phyloP scores from a whole-genome alignment of 1,140 invertebrate species.

The Zaprionus ornatus region DNA sequence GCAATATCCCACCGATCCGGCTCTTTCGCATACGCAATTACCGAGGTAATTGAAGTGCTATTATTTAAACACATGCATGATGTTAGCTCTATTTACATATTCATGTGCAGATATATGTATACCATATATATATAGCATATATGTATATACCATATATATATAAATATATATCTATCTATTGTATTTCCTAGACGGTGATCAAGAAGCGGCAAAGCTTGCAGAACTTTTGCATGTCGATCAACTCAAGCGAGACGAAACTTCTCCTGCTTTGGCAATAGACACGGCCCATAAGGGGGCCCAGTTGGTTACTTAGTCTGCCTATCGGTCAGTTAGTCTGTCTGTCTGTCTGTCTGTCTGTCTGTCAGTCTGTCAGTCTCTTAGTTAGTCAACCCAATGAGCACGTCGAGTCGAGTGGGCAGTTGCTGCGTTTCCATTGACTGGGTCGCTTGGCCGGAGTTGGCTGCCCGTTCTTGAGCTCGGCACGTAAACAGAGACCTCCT shows the following conservation, averaged over 20 bases:
- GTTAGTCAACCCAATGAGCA: slow-evolving; percentile 5
- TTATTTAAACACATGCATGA: not conserved
- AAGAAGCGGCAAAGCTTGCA: slow-evolving; percentile 22
- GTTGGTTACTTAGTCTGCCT: slow-evolving; percentile 7
- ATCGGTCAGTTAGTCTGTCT: slow-evolving; percentile 7
- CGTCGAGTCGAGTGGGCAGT: slow-evolving; percentile 32
- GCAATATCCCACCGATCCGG: not conserved
- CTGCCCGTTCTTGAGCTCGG: slow-evolving; percentile 15
- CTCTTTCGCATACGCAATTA: slow-evolving; percentile 4
- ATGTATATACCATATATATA: not conserved
- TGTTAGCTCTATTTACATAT: not conserved
- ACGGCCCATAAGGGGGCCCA: not conserved
- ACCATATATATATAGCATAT: not conserved
- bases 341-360: slow-evolving; percentile 5
- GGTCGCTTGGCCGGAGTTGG: slow-evolving; percentile 3
- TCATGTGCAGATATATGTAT: not conserved
- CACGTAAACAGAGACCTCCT: not conserved
- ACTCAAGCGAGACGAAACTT: slow-evolving; percentile 51
- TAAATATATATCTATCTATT: not conserved
- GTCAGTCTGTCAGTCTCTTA: not conserved
- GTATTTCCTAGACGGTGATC: slow-evolving; percentile 15
- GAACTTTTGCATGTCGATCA: slow-evolving; percentile 46
- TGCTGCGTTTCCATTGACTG: slow-evolving; percentile 35
- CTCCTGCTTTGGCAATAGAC: not conserved
- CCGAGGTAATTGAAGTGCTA: slow-evolving; percentile 15